Conservation (phyloP, 2,888 invertebrate genomes). For the Drosophila yooni region DNA sequence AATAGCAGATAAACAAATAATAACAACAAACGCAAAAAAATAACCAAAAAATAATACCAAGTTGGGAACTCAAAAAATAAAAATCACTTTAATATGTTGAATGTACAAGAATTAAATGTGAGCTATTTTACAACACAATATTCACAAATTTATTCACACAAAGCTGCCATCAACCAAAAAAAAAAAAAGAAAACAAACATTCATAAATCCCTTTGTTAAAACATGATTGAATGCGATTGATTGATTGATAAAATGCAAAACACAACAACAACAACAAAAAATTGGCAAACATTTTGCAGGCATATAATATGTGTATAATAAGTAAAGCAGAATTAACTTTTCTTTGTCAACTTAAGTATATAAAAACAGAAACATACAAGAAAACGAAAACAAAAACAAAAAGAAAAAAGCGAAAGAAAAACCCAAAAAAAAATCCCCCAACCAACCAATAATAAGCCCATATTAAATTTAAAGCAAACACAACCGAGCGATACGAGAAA, state of each 20-base stretch:
- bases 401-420: neutral
- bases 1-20: constrained; percentile 54
- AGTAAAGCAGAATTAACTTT: constrained; percentile 49
- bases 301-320: constrained; percentile 27
- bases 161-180: constrained; percentile 48
- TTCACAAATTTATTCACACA: constrained; percentile 43
- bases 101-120: constrained; percentile 47
- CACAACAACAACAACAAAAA: constrained; percentile 25
- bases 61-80: constrained; percentile 27
- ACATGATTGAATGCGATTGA: constrained; percentile 36
- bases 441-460: constrained; percentile 46
- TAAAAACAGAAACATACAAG: constrained; percentile 2
- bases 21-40: constrained; percentile 18
- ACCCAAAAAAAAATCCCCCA: constrained; percentile 1
- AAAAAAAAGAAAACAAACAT: constrained; percentile 10
- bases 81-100: constrained; percentile 28
- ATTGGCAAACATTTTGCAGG: constrained; percentile 51
- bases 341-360: constrained; percentile 58
- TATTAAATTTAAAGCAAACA: constrained; percentile 53
- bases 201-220: constrained; percentile 28
- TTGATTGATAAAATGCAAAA: constrained; percentile 25
- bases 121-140: constrained; percentile 60
- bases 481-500: constrained; percentile 31
- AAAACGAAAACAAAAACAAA: constrained; percentile 9
- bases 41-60: constrained; percentile 10